Evolutionary conservation across 2,113 vertebrate species (phyloP).

Genomic region (Promerops cafer): DNA sequence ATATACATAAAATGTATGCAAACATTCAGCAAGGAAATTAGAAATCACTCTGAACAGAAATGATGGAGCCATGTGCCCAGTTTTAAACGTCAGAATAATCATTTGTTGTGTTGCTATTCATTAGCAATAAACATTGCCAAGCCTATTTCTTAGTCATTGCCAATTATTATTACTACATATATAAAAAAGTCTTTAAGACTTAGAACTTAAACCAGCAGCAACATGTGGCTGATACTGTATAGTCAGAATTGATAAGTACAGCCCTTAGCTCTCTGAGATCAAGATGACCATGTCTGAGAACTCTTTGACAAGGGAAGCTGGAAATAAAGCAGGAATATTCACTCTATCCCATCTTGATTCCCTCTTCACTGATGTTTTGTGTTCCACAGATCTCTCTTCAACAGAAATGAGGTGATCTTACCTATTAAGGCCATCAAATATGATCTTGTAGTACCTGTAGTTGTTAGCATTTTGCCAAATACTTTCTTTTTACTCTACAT

Average conservation of each 20-base stretch:
- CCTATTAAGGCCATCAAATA: not conserved
- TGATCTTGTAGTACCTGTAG: too few species aligned
- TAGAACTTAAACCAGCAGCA: not conserved
- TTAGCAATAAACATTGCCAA: not conserved
- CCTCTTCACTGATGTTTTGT: not conserved
- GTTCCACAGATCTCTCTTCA: not conserved
- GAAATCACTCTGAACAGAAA: not conserved
- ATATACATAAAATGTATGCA: rapidly evolving
- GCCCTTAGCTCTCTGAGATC: not conserved
- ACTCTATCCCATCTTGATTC: not conserved
- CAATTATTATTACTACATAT: not conserved
- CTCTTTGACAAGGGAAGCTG: not conserved
- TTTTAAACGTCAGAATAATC: not conserved
- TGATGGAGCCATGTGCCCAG: not conserved
- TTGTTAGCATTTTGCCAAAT: not conserved
- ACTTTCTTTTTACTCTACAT: not conserved
- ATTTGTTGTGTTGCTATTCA: not conserved
- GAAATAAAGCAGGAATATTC: not conserved
- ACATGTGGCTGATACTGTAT: not conserved
- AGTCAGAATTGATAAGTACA: not conserved
- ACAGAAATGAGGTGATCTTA: not conserved
- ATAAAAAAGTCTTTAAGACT: not conserved
- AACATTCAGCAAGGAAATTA: not conserved
- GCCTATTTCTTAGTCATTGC: not conserved
- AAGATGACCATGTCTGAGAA: not conserved